Conservation (phyloP, 2,113 vertebrate species). For the Holacanthus passer region DNA sequence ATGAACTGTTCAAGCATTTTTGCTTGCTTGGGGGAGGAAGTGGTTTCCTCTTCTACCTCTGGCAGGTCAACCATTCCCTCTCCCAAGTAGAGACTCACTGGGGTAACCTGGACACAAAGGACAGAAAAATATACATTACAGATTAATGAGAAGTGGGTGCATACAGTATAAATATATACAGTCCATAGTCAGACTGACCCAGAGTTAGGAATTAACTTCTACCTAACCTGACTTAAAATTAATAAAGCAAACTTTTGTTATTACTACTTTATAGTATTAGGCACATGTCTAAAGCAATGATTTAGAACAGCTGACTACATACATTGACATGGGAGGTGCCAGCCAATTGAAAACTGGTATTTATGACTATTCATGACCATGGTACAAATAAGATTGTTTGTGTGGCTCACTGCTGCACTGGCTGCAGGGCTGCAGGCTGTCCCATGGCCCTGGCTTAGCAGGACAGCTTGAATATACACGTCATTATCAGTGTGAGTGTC, state of each 20-base stretch:
- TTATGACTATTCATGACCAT: background rate
- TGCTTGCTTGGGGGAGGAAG: slow-evolving; percentile 4
- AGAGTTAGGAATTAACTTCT: background rate
- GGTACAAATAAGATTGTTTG: background rate
- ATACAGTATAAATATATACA: background rate
- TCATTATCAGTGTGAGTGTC: slow-evolving; percentile 90
- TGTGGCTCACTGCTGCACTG: slow-evolving; percentile 69
- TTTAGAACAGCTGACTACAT: background rate
- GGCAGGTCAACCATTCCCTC: slow-evolving; percentile 67
- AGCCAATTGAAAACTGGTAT: background rate
- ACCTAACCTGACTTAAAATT: background rate
- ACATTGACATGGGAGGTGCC: background rate
- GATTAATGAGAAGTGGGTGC: background rate
- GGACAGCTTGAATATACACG: slow-evolving; percentile 87
- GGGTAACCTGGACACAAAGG: slow-evolving; percentile 82
- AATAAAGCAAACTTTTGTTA: background rate
- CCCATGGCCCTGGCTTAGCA: slow-evolving; percentile 87
- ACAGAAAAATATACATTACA: slow-evolving; percentile 3
- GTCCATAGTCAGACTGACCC: too few relatives aligned
- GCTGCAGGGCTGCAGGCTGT: slow-evolving; percentile 74
- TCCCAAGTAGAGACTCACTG: slow-evolving; percentile 86
- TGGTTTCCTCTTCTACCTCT: slow-evolving; percentile 45
- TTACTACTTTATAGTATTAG: background rate
- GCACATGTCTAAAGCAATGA: background rate
- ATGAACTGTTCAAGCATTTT: slow-evolving; percentile 8